These are phyloP conservation scores for Petrocephalus microphthalmus DNA, from an alignment of 2,113 vertebrate species.

Conservation along the genomic window DNA sequence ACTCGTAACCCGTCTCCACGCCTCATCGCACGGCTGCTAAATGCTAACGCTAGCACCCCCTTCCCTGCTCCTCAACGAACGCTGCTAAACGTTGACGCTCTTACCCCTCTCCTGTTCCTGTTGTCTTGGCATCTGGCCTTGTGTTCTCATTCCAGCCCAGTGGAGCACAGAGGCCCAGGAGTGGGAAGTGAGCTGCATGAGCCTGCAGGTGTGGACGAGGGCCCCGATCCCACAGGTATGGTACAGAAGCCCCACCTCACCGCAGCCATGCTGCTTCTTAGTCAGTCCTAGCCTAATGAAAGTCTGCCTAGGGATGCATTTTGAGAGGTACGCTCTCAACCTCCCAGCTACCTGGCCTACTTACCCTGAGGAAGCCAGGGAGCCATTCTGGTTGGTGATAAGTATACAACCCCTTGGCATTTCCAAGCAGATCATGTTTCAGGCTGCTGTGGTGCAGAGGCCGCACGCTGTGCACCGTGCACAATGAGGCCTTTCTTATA, in stretches of 20 bases:
- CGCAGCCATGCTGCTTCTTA: conserved; percentile 7
- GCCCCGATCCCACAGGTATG: conserved; percentile 9
- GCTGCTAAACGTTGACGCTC: background rate
- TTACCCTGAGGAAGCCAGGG: conserved; percentile 11
- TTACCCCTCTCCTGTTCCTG: background rate
- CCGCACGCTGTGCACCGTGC: background rate
- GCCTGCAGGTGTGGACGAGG: conserved; percentile 43
- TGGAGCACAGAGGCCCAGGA: conserved; percentile 61
- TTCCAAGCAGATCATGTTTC: conserved; percentile 13
- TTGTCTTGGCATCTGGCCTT: conserved; percentile 49
- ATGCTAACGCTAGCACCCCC: background rate
- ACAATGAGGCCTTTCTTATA: conserved; percentile 18
- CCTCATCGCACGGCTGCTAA: background rate
- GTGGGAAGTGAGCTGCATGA: conserved; percentile 64
- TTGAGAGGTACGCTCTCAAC: background rate
- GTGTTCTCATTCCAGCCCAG: conserved; percentile 52
- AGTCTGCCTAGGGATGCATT: background rate
- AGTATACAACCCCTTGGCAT: conserved; percentile 12
- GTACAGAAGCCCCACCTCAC: conserved; percentile 17
- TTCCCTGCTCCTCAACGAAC: background rate
- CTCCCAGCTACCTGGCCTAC: background rate
- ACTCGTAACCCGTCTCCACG: background rate
- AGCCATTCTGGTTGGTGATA: conserved; percentile 10
- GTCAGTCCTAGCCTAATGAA: background rate
- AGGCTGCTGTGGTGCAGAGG: background rate